Evolutionary conservation across 2,797 vertebrate species (phyloP), one percentile per base, ranked within the genome.

Genomic region (Alca torda): DNA sequence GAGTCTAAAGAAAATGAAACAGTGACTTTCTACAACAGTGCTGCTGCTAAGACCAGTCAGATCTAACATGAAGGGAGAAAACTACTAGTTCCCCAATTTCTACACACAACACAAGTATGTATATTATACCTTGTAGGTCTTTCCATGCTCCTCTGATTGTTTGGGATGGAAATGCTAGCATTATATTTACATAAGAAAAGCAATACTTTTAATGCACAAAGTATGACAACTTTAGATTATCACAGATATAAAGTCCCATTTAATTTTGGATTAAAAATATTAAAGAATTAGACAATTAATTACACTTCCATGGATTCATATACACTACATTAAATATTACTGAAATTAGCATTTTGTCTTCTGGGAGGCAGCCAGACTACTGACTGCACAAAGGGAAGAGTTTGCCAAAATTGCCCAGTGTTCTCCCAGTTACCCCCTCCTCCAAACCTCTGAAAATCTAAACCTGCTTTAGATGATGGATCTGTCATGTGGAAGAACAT

Each of bases 131-230:
- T 98, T 98, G 97, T 97, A 95, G 86, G 97, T 97, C 96, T 97
- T 91, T 97, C 98, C 98, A 94, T 93, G 98, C 93, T 98, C 98
- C 96, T 98, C 96, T 98, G 98, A 98, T 97, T 97, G 97, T 97
- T 97, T 97, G 97, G 97, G 96, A 97, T 97, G 98, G 97, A 98
- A 98, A 98, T 94, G 97, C 97, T 98, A 98, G 96, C 95, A 95
- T 98, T 97, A 97, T 43, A 97, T 96, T 96, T 90, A 97, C 96
- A 98, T 37, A 97, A 96, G 93, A 96, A 97, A 95, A 90, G 92
- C 89, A 93, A 90, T 94, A 97, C 33, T 97, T 96, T 97, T 96
- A 95, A 97, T 90, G 96, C 84, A 96, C 91, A 98, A 95, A 97
- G 94, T 90, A 96, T 41, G 65, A 97, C 93, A 94, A 91, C 69